These are phyloP conservation scores for Platycnemis pennipes DNA, from an alignment of 2,888 invertebrate genomes.

Conservation along the genomic window DNA sequence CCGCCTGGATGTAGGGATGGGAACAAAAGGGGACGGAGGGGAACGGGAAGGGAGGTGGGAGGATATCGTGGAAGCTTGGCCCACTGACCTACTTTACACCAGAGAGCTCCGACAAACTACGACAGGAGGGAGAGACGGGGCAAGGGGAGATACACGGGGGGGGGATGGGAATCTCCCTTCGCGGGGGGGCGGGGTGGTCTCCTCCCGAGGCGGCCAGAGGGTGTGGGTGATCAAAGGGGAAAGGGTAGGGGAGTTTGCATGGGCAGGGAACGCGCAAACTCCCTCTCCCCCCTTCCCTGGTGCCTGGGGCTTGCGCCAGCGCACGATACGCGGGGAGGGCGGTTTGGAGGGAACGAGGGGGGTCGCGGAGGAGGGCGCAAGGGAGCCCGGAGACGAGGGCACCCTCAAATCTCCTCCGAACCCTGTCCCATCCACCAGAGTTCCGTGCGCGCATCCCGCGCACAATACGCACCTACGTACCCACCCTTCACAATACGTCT, in stretches of 20 bases:
- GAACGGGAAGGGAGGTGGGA: background rate
- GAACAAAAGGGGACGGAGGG: conserved; percentile 12
- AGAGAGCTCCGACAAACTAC: conserved; percentile 56
- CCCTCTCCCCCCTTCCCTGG: background rate
- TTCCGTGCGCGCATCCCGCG: background rate
- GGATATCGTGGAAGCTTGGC: conserved; percentile 67
- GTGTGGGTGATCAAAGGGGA: background rate
- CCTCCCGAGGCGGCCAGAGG: background rate
- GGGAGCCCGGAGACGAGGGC: background rate
- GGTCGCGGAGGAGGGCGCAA: background rate
- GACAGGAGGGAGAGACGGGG: background rate
- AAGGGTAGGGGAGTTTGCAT: conserved; percentile 24
- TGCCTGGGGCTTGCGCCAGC: conserved; percentile 60
- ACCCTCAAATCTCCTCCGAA: conserved; percentile 25
- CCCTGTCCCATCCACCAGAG: background rate
- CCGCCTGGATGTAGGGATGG: background rate
- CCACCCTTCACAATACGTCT: too few species aligned
- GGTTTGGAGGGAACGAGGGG: background rate
- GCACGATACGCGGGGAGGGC: background rate
- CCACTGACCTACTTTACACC: conserved; percentile 67
- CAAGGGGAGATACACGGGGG: background rate
- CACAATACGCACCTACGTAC: too few species aligned
- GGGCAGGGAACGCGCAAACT: conserved; percentile 58
- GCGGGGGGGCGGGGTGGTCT: background rate
- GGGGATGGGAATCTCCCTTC: background rate